These are phyloP conservation scores for Notarius quadriscutis DNA, from an alignment of 2,113 vertebrate genomes.

Conservation along the genomic window DNA sequence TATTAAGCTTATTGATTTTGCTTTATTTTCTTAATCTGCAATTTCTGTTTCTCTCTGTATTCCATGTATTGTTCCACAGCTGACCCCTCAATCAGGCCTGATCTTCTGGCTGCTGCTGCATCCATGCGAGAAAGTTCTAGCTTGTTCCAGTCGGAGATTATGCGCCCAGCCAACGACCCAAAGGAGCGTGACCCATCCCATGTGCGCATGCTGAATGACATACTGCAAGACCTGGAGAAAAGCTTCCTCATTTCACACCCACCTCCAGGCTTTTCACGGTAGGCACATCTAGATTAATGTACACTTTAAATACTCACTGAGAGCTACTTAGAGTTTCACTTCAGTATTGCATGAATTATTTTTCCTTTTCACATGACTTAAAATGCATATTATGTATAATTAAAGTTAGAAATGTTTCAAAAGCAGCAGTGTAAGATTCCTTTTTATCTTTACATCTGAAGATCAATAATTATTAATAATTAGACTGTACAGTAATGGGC, in stretches of 20 bases:
- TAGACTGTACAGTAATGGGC: too few relatives aligned
- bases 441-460: neutral
- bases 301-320: neutral
- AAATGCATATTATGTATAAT: conserved; percentile 5
- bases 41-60: conserved; percentile 11
- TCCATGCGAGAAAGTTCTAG: conserved; percentile 80
- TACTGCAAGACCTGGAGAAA: conserved; percentile 87
- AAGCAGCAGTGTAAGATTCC: neutral
- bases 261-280: conserved; percentile 90
- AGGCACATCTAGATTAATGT: conserved; percentile 24
- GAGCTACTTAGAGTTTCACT: neutral
- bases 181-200: conserved; percentile 80
- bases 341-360: neutral
- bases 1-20: too few relatives aligned
- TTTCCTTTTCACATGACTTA: neutral
- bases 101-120: conserved; percentile 73
- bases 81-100: conserved; percentile 53
- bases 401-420: conserved; percentile 12
- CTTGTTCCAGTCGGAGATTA: conserved; percentile 89
- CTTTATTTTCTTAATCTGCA: neutral
- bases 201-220: conserved; percentile 91
- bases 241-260: conserved; percentile 77
- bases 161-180: conserved; percentile 93
- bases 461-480: too few relatives aligned
- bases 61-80: conserved; percentile 63